Base-by-base conservation (phyloP, 2,888 invertebrate species). In the Cataglyphis livida region DNA sequence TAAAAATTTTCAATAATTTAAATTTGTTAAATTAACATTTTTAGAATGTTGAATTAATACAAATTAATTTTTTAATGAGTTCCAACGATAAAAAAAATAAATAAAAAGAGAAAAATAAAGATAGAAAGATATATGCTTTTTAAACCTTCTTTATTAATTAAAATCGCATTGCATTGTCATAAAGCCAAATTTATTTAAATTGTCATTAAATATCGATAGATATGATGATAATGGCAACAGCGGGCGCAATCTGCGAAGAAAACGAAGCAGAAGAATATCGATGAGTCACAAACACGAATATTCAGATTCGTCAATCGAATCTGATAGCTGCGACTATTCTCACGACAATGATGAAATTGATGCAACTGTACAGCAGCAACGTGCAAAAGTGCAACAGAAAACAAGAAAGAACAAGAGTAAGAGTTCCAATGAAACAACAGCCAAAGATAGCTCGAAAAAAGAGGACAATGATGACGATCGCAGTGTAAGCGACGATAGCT, bases 271-370 rank as follows among this genome's bases (percentile, higher is more conserved):
- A 84, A 78, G 70, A 61, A 73, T 88, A 18, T 83, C 94, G 93
- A 91, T 93, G 94, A 70, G 95, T 95, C 90, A 95, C 94, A 84
- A 95, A 94, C 87, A 92, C 91, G 90, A 95, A 93, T 91, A 96
- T 95, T 90, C 95, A 75, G 95, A 95, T 59, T 93, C 95, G 0
- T 95, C 95, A 32, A 95, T 95, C 62, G 95, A 95, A 85, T 95
- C 95, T 5, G 95, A 94, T 82, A 88, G 86, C 25, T 83, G 41
- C 48, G 87, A 85, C 41, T 71, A 71, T 18, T 68, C 59, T 21
- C 10, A 81, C 1, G 68, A 81, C 18, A 51, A 48, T 15, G 59
- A 21, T 32, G 57, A 44, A 28, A 59, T 48, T 48, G 28, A 70
- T 7, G 48, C 48, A 10, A 6, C 35, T 7, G 32, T 76, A 10